Conservation (phyloP, 2,888 invertebrate species). For the Rotaria magnacalcarata region DNA sequence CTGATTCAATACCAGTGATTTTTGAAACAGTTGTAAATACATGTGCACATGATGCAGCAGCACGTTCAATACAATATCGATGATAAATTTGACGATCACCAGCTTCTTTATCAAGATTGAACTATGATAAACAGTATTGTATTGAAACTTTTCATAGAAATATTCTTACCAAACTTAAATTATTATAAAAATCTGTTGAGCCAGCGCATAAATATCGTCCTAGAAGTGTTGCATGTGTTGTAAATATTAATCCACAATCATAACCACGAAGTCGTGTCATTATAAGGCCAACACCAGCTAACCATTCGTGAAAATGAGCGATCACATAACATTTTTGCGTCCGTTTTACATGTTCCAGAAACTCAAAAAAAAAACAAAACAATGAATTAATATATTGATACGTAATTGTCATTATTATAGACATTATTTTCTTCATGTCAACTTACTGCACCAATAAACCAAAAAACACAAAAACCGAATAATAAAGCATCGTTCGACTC, state of each 20-base stretch:
- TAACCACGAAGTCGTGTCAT: constrained; percentile 75
- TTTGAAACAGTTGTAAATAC: constrained; percentile 96
- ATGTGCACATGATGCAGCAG: constrained; percentile 83
- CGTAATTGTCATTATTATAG: no score
- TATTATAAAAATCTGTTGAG: constrained; percentile 97
- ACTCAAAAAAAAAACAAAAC: not conserved
- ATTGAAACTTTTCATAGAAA: not conserved
- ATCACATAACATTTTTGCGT: constrained; percentile 66
- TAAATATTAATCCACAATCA: constrained; percentile 90
- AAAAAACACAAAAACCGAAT: constrained; percentile 86
- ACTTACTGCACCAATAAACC: constrained; percentile 69
- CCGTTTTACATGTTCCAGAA: constrained; percentile 48
- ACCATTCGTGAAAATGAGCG: constrained; percentile 97
- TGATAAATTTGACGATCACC: constrained; percentile 98
- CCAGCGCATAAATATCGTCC: constrained; percentile 96
- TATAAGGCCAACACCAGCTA: constrained; percentile 88
- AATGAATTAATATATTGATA: no score
- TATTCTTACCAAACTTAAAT: constrained; percentile 59
- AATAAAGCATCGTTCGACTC: constrained; percentile 95
- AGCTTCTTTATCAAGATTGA: constrained; percentile 92
- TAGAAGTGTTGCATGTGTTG: constrained; percentile 93
- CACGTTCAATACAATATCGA: constrained; percentile 92
- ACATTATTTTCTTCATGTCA: not conserved
- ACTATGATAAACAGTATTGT: constrained; percentile 62
- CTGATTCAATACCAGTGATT: constrained; percentile 87